Evolutionary conservation across 2,113 vertebrate species (phyloP).

Genomic region (Hydropotes inermis): DNA sequence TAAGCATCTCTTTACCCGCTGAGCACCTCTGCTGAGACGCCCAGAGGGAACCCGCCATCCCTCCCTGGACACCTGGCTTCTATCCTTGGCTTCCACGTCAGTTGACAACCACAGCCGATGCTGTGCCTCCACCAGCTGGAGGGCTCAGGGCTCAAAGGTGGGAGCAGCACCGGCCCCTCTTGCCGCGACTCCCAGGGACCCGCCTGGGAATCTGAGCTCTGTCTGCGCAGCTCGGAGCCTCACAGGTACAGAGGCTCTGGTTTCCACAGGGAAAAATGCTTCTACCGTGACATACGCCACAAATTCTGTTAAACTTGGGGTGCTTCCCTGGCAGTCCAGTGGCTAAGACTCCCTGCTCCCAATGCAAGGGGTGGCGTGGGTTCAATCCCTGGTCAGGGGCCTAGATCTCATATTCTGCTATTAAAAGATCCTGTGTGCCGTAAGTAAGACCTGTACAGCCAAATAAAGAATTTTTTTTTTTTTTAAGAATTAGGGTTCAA

Average conservation of each 20-base stretch:
- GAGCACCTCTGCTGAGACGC: not conserved
- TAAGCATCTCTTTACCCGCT: rapidly evolving
- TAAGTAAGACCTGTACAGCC: not conserved
- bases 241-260: not conserved
- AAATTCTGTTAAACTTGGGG: not conserved
- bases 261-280: not conserved
- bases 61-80: not conserved
- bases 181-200: not conserved
- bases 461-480: not conserved
- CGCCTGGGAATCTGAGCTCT: not conserved
- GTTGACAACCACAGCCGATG: rapidly evolving
- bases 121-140: not conserved
- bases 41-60: rapidly evolving
- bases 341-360: not conserved
- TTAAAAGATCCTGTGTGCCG: rapidly evolving
- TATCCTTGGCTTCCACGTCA: not conserved
- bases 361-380: not conserved
- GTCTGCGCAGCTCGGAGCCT: not conserved
- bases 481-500: not conserved
- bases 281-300: not conserved
- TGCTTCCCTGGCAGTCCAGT: not conserved
- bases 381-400: not conserved
- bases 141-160: too few relatives aligned
- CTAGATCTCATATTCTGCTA: not conserved
- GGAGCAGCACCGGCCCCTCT: not conserved